Evolutionary conservation across 2,888 invertebrate species (phyloP).

Genomic region (Kuschelorhynchus macadamiae): DNA sequence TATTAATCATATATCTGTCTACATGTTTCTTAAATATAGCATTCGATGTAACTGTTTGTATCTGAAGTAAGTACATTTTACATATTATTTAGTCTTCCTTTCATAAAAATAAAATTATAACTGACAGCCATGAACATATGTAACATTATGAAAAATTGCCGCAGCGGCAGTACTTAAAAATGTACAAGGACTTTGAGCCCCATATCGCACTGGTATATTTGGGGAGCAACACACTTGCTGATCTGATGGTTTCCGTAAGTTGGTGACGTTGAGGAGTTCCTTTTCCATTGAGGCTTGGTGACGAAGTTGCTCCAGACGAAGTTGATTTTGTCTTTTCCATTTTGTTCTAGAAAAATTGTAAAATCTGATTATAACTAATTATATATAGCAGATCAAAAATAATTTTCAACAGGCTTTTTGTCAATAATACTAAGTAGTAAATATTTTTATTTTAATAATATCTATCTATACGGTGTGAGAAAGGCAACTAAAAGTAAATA

Average conservation of each 20-base stretch:
- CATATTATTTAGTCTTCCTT: no score
- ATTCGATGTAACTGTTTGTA: no score
- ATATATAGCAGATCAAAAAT: no score
- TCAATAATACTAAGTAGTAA: no score
- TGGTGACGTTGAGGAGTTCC: conserved; percentile 70
- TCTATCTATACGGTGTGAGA: no score
- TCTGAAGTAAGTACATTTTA: no score
- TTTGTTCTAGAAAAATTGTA: conserved; percentile 76
- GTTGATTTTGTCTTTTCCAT: conserved; percentile 92
- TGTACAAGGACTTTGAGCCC: conserved; percentile 71
- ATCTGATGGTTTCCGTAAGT: conserved; percentile 58
- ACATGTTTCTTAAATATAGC: no score
- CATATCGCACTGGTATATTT: conserved; percentile 60
- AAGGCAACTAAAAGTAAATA: no score
- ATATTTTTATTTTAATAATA: no score
- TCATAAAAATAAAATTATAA: conserved; percentile 72
- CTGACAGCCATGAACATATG: conserved; percentile 81
- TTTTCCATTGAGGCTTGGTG: conserved; percentile 87
- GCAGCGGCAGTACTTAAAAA: conserved; percentile 81
- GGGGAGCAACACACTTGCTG: conserved; percentile 65
- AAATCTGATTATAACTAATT: no score
- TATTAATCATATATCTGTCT: no score
- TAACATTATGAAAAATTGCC: conserved; percentile 81
- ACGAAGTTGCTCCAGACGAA: conserved; percentile 86
- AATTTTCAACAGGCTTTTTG: no score